Conservation (phyloP, 2,113 vertebrate species). For the Hemibates koningsi region DNA sequence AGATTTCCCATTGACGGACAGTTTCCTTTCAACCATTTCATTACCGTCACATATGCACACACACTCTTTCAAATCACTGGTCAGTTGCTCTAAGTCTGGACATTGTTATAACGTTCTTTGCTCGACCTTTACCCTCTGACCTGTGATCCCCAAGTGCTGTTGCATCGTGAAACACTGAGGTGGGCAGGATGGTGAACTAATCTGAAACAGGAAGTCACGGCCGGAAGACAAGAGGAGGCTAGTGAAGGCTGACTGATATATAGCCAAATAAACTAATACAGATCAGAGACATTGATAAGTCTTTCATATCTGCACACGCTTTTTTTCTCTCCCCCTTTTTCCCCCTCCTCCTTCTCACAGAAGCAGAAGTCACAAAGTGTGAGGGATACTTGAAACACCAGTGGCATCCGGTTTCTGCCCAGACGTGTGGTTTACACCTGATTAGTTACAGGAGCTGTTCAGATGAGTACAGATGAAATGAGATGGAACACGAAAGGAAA, state of each 20-base stretch:
- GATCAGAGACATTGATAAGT: constrained; percentile 64
- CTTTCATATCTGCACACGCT: constrained; percentile 4
- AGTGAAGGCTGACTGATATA: constrained; percentile 60
- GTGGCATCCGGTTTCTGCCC: constrained; percentile 51
- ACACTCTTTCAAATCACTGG: constrained; percentile 18
- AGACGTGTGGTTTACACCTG: constrained; percentile 42
- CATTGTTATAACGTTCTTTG: constrained; percentile 66
- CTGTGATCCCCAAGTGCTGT: constrained; percentile 63
- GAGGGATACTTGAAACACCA: constrained; percentile 44
- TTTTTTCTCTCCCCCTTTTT: not conserved
- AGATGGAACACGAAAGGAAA: constrained; percentile 23
- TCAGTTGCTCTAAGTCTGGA: constrained; percentile 63
- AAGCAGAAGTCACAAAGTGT: constrained; percentile 52
- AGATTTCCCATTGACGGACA: constrained; percentile 69
- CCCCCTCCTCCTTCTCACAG: not conserved
- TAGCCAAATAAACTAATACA: constrained; percentile 56
- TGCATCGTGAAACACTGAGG: constrained; percentile 56
- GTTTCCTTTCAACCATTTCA: constrained; percentile 71
- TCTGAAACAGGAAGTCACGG: constrained; percentile 43
- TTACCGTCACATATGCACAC: constrained; percentile 45
- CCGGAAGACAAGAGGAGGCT: constrained; percentile 46
- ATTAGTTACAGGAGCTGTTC: constrained; percentile 55
- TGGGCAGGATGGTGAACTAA: constrained; percentile 58
- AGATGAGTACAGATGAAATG: constrained; percentile 43
- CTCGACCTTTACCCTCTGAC: constrained; percentile 63